A percentile compares a stretch with the other conserved stretches of the same genome.
Evolutionary conservation across 2,113 vertebrate species (phyloP).

Genomic region (Pluvianellus socialis): DNA sequence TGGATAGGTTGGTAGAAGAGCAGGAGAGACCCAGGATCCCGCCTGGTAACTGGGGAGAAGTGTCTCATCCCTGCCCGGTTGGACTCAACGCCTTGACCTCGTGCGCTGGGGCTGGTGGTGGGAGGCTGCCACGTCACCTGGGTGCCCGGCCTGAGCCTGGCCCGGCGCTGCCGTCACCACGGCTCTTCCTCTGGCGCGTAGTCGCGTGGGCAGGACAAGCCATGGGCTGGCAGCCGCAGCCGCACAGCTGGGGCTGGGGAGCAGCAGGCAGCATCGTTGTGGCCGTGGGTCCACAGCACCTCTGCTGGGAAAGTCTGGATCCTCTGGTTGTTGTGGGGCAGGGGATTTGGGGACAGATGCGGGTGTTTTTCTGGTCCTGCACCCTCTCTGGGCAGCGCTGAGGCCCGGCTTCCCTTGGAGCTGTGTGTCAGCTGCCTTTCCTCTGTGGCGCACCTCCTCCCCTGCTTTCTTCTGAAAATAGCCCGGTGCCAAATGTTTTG

Average conservation of each 20-base stretch:
- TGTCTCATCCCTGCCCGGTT: not conserved
- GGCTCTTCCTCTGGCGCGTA: not conserved
- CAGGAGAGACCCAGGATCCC: not conserved
- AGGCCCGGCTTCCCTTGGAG: not conserved
- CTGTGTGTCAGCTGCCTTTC: not conserved
- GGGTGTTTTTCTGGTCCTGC: not conserved
- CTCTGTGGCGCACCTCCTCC: not conserved
- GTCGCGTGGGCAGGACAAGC: fast-evolving
- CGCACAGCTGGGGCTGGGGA: fast-evolving
- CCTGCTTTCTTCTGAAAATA: not conserved
- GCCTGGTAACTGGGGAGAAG: not conserved
- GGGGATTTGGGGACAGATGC: not conserved
- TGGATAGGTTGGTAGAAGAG: not conserved
- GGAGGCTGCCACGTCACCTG: fast-evolving
- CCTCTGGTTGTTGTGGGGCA: fast-evolving
- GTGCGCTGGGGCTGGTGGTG: not conserved
- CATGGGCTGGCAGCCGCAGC: fast-evolving
- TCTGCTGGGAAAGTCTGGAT: not conserved
- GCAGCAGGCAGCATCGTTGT: fast-evolving
- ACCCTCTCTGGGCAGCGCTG: fast-evolving
- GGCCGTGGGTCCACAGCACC: not conserved
- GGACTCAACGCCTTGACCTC: not conserved
- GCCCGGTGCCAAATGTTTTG: not conserved
- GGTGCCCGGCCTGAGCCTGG: not conserved
- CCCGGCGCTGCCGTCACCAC: fast-evolving